Percentiles rank a stretch among this genome's conserved stretches.
These are phyloP conservation scores for Nothura maculosa DNA, from an alignment of 2,797 vertebrate genomes.

Conservation along the genomic window DNA sequence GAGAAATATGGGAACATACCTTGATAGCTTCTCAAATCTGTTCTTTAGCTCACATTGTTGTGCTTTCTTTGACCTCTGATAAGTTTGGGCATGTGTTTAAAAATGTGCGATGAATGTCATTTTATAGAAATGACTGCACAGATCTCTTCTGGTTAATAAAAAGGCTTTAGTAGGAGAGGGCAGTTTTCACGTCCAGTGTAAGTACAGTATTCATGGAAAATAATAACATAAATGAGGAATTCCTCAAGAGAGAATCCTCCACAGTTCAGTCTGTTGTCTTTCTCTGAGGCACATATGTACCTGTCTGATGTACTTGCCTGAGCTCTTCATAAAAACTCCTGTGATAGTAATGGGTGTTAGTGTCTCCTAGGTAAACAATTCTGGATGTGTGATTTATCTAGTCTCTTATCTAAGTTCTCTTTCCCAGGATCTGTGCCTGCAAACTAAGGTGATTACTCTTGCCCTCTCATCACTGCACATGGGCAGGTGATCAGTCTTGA, in stretches of 20 bases:
- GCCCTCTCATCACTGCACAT: neutral
- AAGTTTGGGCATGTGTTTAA: neutral
- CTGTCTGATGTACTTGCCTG: neutral
- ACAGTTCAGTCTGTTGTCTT: neutral
- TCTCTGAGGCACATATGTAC: neutral
- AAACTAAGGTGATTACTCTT: neutral
- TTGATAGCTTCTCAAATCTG: neutral
- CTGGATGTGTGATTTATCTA: neutral
- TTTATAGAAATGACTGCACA: neutral
- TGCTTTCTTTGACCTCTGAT: conserved; percentile 24
- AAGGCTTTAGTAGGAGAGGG: neutral
- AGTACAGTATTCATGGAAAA: neutral
- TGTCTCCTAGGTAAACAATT: neutral
- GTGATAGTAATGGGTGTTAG: neutral
- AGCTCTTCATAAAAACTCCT: neutral
- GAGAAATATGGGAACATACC: neutral
- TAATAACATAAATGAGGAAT: neutral
- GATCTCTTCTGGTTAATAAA: neutral
- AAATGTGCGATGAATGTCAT: neutral
- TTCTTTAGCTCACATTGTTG: neutral
- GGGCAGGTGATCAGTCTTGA: neutral
- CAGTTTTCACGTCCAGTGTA: neutral
- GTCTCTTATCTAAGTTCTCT: neutral
- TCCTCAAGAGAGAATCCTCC: neutral
- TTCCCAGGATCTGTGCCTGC: neutral